These are phyloP conservation scores for Maccullochella peelii DNA, from an alignment of 2,113 vertebrate genomes.

Conservation along the genomic window DNA sequence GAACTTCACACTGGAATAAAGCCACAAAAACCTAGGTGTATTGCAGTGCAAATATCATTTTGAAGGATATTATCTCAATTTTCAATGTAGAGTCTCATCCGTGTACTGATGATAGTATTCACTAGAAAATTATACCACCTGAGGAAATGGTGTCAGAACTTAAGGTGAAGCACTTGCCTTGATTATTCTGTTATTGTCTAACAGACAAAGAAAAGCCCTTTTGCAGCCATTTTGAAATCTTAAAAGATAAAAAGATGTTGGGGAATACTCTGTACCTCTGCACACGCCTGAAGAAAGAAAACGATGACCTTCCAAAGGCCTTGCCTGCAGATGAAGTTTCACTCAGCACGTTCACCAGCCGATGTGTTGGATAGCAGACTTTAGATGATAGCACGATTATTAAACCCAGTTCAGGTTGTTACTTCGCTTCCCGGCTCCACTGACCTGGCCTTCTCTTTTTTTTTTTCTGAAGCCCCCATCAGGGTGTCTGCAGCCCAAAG, in stretches of 20 bases:
- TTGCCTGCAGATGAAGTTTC: conserved; percentile 39
- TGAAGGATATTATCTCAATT: conserved; percentile 30
- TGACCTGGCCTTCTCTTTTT: conserved; percentile 29
- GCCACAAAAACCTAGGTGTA: not conserved
- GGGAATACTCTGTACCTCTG: not conserved
- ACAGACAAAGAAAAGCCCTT: conserved; percentile 22
- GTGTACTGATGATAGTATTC: conserved; percentile 7
- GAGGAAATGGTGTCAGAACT: conserved; percentile 4
- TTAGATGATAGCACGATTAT: conserved; percentile 32
- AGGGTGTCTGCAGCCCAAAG: conserved; percentile 51
- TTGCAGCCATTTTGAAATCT: conserved; percentile 36
- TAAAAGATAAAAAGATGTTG: conserved; percentile 21
- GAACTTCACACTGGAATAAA: not conserved
- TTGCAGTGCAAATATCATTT: conserved; percentile 18
- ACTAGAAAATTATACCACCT: conserved; percentile 29
- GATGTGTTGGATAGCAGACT: conserved; percentile 28
- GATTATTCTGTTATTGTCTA: conserved; percentile 45
- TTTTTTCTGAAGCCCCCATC: conserved; percentile 52
- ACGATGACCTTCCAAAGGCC: conserved; percentile 34
- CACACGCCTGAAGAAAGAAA: conserved; percentile 4
- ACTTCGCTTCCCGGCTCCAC: conserved; percentile 23
- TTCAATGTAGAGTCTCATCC: not conserved
- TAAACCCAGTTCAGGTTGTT: conserved; percentile 44
- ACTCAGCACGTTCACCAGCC: conserved; percentile 27
- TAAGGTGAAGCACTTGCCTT: conserved; percentile 12